Percentiles rank a stretch among this genome's conserved stretches.
These are phyloP conservation scores for Hymenopus coronatus DNA, from an alignment of 2,888 invertebrate species.

Conservation along the genomic window DNA sequence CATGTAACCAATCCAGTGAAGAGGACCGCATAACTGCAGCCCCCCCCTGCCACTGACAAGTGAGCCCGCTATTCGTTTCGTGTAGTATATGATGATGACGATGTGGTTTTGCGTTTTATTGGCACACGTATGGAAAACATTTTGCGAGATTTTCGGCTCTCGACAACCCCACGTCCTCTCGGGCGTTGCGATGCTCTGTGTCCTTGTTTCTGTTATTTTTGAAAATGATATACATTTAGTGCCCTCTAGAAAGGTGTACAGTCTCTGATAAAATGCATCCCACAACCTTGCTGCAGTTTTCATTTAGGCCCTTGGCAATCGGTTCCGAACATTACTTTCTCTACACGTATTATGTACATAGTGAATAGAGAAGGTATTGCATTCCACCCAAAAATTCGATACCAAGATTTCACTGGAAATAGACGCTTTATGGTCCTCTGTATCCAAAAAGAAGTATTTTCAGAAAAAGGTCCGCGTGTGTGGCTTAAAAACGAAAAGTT, in stretches of 20 bases:
- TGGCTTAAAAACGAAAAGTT: too few species aligned
- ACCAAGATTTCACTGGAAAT: too few species aligned
- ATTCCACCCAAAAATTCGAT: too few species aligned
- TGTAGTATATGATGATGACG: constrained; percentile 1
- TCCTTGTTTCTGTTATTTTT: background rate
- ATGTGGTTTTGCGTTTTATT: constrained; percentile 12
- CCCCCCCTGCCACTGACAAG: background rate
- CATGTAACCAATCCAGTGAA: constrained; percentile 16
- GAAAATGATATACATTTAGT: background rate
- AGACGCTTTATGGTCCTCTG: too few species aligned
- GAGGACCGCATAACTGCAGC: background rate
- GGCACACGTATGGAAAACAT: constrained; percentile 9
- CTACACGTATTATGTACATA: too few species aligned
- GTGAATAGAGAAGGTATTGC: too few species aligned
- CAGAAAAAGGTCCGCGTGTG: too few species aligned
- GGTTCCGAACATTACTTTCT: too few species aligned
- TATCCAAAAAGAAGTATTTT: too few species aligned
- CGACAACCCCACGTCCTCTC: background rate
- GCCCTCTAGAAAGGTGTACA: background rate
- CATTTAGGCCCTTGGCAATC: too few species aligned
- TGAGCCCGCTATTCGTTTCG: background rate
- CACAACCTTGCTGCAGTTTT: too few species aligned
- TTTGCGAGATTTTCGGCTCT: background rate
- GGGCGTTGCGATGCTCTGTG: background rate
- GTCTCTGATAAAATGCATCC: background rate